phyloP scores from a whole-genome alignment of 2,888 invertebrate species.

The Leucoma salicis region DNA sequence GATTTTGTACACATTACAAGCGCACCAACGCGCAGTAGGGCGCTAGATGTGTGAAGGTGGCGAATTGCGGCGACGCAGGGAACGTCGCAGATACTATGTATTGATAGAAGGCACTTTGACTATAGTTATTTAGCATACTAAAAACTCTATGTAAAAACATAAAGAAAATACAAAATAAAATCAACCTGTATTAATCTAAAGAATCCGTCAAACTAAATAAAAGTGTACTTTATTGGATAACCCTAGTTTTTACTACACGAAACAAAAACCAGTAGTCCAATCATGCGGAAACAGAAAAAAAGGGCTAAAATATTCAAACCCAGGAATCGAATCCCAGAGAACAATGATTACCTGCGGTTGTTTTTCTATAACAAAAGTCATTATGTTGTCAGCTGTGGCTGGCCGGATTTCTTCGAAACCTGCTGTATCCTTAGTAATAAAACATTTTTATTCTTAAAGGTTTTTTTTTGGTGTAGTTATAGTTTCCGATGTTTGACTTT shows the following conservation, averaged over 20 bases:
- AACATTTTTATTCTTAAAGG: slow-evolving; percentile 12
- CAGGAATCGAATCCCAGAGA: slow-evolving; percentile 26
- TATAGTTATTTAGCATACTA: too few species aligned
- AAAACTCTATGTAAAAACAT: too few species aligned
- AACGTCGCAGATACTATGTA: too few species aligned
- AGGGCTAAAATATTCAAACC: slow-evolving; percentile 22
- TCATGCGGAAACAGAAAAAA: slow-evolving; percentile 30
- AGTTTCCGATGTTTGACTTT: slow-evolving; percentile 12
- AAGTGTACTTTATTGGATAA: slow-evolving; percentile 5
- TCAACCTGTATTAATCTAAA: background rate
- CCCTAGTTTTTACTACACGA: slow-evolving; percentile 4
- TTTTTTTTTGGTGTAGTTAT: slow-evolving; percentile 19
- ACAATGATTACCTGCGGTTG: slow-evolving; percentile 35
- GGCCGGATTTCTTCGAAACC: slow-evolving; percentile 28
- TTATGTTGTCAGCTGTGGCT: slow-evolving; percentile 28
- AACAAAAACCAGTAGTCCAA: slow-evolving; percentile 38
- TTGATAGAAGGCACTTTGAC: too few species aligned
- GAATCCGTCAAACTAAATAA: slow-evolving; percentile 2
- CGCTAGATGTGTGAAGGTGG: too few species aligned
- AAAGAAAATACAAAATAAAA: background rate
- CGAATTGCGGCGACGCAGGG: too few species aligned
- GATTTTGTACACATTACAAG: too few species aligned
- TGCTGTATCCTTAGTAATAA: slow-evolving; percentile 15
- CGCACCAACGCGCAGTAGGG: too few species aligned
- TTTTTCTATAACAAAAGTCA: slow-evolving; percentile 28